A percentile compares a stretch with the other conserved stretches of the same genome.
These are phyloP conservation scores for Montipora sp. DNA, from an alignment of 64 coral and sea anemone genomes.

Conservation along the genomic window DNA sequence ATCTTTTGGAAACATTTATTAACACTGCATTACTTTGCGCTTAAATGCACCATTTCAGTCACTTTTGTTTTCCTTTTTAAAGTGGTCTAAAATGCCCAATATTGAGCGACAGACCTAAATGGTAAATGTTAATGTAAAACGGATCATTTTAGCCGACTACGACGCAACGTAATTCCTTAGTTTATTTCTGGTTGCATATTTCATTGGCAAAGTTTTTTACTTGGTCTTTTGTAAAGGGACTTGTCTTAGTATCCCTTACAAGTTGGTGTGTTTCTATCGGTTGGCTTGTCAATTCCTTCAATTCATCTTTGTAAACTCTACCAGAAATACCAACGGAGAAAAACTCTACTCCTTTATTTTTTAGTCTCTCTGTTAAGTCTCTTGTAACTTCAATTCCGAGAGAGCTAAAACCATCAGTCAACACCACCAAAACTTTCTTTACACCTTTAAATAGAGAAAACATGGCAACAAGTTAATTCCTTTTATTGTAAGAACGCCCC, in stretches of 20 bases:
- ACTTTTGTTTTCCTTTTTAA: too few species aligned
- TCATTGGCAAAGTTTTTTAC: background rate
- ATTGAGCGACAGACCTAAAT: too few species aligned
- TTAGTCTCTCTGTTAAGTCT: constrained; percentile 1
- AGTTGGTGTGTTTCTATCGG: constrained; percentile 32
- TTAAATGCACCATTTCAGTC: too few species aligned
- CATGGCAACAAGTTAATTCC: background rate
- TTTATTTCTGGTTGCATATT: too few species aligned
- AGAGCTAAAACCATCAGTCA: constrained; percentile 38
- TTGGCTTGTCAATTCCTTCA: constrained; percentile 13
- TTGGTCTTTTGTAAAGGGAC: background rate
- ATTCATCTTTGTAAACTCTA: background rate
- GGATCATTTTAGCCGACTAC: too few species aligned
- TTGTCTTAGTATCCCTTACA: background rate
- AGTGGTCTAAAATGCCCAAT: too few species aligned
- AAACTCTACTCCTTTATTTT: constrained; percentile 32
- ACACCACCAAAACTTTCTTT: constrained; percentile 28
- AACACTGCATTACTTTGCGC: too few species aligned
- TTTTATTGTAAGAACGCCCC: too few species aligned
- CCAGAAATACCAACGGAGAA: constrained; percentile 24
- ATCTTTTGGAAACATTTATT: too few species aligned
- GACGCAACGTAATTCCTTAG: too few species aligned
- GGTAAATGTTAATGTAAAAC: too few species aligned
- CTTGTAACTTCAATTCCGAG: background rate
- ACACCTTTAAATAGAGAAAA: constrained; percentile 20